Evolutionary conservation across 2,797 vertebrate genomes (phyloP), one percentile per base, ranked within the genome.

Genomic region (Alectoris magna): DNA sequence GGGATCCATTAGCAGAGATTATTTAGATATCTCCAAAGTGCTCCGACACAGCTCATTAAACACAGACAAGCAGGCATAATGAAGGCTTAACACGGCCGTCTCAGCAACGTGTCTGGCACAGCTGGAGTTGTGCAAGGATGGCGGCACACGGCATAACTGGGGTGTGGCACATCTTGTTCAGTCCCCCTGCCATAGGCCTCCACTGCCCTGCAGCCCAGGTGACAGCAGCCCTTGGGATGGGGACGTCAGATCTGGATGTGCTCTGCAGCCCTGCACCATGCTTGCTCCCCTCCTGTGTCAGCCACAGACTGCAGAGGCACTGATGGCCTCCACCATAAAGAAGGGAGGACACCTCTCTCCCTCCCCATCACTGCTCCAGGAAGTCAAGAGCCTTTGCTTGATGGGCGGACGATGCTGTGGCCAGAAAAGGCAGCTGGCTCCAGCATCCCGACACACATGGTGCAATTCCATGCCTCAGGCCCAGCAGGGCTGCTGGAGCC

Each of bases 1-100:
- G 94, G 93, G 91, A 95, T 93, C 89, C 73, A 92, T 96, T 94
- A 96, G 82, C 55, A 46, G 87, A 72, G 72, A 81, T 95, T 89
- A 89, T 94, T 95, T 84, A 86, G 91, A 64, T 89, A 92, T 86
- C 91, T 95, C 92, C 82, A 39, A 89, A 91, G 76, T 84, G 59
- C 79, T 94, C 87, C 0, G 10, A 92, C 94, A 93, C 94, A 91
- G 88, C 73, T 87, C 94, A 95, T 92, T 94, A 88, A 69, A 70
- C 41, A 53, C 72, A 59, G 89, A 95, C 84, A 86, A 86, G 88
- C 94, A 92, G 76, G 49, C 43, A 26, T 94, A 86, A 96, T 86
- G 92, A 93, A 67, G 70, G 56, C 24, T 89, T 72, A 87, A 75
- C 19, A 7, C 3, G 2, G 14, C 73, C 0, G 6, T 21, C 78